These are phyloP conservation scores for Labrus mixtus DNA, from an alignment of 2,113 vertebrate species.

Conservation along the genomic window DNA sequence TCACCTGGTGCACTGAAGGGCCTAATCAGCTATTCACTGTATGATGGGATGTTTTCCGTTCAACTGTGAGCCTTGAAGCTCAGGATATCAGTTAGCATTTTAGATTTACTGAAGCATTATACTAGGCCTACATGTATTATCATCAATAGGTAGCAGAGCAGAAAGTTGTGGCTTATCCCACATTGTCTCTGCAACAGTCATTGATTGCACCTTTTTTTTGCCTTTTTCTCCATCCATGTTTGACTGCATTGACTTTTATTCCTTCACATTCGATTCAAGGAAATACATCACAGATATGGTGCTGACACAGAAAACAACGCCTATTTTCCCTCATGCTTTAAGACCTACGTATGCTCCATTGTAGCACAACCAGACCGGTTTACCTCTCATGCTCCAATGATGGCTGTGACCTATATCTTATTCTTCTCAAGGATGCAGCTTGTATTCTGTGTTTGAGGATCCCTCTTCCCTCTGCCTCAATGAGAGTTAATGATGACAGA, in stretches of 20 bases:
- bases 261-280: slow-evolving; percentile 31
- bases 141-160: background rate
- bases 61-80: slow-evolving; percentile 2
- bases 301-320: slow-evolving; percentile 12
- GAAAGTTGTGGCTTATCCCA: background rate
- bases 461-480: slow-evolving; percentile 8
- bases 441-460: slow-evolving; percentile 22
- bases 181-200: background rate
- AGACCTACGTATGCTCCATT: slow-evolving; percentile 8
- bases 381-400: slow-evolving; percentile 17
- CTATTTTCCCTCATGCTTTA: slow-evolving; percentile 2
- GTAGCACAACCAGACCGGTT: slow-evolving; percentile 3
- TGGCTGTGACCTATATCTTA: slow-evolving; percentile 35
- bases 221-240: background rate
- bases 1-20: slow-evolving; percentile 52
- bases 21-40: slow-evolving; percentile 40
- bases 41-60: slow-evolving; percentile 27
- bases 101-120: background rate
- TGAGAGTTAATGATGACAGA: slow-evolving; percentile 28
- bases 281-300: background rate
- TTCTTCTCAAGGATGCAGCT: slow-evolving; percentile 20
- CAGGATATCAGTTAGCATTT: no score
- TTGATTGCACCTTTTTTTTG: background rate
- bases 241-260: background rate
- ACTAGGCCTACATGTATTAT: background rate